Conservation (phyloP, 2,888 invertebrate genomes). For the Eupithecia subfuscata region DNA sequence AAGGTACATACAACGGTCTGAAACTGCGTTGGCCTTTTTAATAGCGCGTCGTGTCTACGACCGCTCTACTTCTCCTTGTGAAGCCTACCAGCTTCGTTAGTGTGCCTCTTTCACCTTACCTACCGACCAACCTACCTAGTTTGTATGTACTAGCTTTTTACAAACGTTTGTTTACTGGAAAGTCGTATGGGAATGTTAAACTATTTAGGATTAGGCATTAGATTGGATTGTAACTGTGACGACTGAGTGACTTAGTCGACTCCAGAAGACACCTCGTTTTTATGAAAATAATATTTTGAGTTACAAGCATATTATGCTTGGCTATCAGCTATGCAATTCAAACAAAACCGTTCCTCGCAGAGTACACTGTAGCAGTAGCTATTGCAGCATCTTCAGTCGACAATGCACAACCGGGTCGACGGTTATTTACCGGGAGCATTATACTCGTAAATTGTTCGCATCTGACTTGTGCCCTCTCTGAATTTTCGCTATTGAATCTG, state of each 20-base stretch:
- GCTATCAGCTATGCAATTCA: not conserved
- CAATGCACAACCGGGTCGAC: slow-evolving; percentile 50
- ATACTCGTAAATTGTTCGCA: slow-evolving; percentile 46
- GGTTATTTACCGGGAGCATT: slow-evolving; percentile 44
- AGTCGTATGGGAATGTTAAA: not conserved
- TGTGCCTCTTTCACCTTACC: slow-evolving; percentile 29
- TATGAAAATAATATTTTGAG: too few species aligned
- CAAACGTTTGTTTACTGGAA: slow-evolving; percentile 1
- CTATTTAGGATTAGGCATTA: not conserved
- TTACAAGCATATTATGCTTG: too few species aligned
- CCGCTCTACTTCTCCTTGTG: slow-evolving; percentile 41
- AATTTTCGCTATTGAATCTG: slow-evolving; percentile 23
- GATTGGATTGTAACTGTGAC: too few species aligned
- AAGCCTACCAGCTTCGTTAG: slow-evolving; percentile 42
- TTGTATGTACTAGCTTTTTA: slow-evolving; percentile 7
- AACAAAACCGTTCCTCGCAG: not conserved
- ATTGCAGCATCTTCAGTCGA: slow-evolving; percentile 22
- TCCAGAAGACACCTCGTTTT: too few species aligned
- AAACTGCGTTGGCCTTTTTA: slow-evolving; percentile 41
- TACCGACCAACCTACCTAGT: not conserved
- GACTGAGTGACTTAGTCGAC: too few species aligned
- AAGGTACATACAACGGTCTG: not conserved
- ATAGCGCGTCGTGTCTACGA: slow-evolving; percentile 36
- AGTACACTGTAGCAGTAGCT: not conserved
- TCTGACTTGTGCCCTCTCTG: slow-evolving; percentile 24